Evolutionary conservation across 2,888 invertebrate species (phyloP).

Genomic region (Dimorphilus gyrociliatus): DNA sequence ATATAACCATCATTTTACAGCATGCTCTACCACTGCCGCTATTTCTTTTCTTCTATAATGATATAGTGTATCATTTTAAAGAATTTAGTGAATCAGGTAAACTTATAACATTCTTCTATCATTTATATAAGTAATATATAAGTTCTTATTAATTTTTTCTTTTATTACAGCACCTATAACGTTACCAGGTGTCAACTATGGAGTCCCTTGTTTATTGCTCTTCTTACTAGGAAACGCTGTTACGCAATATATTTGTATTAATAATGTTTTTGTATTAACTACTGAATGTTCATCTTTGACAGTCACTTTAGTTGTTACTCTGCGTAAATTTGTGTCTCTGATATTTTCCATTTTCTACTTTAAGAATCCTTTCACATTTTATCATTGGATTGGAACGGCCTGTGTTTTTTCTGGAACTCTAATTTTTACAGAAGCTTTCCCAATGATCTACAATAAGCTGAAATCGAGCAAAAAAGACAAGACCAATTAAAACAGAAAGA

Average conservation of each 20-base stretch:
- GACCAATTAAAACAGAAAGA: too few relatives aligned
- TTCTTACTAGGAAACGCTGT: conserved; percentile 64
- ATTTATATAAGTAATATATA: background rate
- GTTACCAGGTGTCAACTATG: conserved; percentile 41
- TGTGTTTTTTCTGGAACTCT: conserved; percentile 82
- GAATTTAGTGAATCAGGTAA: conserved; percentile 48
- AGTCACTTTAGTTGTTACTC: conserved; percentile 83
- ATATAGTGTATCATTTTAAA: conserved; percentile 58
- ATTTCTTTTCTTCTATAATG: conserved; percentile 60
- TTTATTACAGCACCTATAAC: conserved; percentile 39
- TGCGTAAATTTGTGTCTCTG: conserved; percentile 83
- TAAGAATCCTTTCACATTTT: conserved; percentile 72
- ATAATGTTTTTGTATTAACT: conserved; percentile 80
- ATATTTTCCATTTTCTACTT: conserved; percentile 90
- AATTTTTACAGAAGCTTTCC: conserved; percentile 58
- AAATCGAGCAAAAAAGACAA: too few relatives aligned
- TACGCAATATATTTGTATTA: conserved; percentile 83
- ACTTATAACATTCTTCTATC: conserved; percentile 1
- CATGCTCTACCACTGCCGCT: conserved; percentile 77
- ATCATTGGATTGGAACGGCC: conserved; percentile 76
- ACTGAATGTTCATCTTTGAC: conserved; percentile 83
- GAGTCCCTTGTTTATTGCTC: conserved; percentile 56
- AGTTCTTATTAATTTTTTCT: conserved; percentile 1
- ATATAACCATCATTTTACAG: conserved; percentile 42
- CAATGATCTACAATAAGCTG: too few relatives aligned